phyloP scores from a whole-genome alignment of 1,140 invertebrate species.

The Luehdorfia chinensis region DNA sequence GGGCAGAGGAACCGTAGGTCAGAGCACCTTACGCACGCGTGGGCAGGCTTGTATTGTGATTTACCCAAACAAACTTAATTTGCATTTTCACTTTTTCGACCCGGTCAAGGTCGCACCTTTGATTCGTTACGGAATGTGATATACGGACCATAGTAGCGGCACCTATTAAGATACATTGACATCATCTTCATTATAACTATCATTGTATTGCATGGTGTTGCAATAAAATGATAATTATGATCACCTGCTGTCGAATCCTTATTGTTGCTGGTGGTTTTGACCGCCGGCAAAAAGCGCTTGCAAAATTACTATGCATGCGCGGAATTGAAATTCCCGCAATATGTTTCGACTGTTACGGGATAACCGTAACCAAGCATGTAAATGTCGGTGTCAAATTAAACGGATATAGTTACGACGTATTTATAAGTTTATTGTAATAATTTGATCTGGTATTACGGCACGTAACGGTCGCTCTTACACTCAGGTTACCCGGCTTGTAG shows the following conservation, averaged over 20 bases:
- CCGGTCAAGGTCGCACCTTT: not conserved
- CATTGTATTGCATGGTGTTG: no score
- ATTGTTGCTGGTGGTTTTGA: no score
- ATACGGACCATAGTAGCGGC: no score
- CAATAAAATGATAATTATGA: no score
- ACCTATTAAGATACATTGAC: no score
- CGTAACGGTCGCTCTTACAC: not conserved
- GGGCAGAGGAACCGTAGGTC: constrained; percentile 4
- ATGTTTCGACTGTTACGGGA: no score
- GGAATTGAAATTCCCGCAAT: no score
- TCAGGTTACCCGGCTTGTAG: no score
- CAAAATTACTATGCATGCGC: no score
- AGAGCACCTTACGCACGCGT: constrained; percentile 10
- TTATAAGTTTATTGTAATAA: constrained; percentile 1
- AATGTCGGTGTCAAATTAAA: not conserved
- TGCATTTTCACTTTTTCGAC: constrained; percentile 5
- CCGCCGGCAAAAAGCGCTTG: no score
- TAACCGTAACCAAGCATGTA: not conserved
- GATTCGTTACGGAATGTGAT: not conserved
- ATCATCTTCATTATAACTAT: no score
- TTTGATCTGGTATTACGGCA: constrained; percentile 5
- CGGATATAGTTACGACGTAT: not conserved
- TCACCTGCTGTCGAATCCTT: no score
- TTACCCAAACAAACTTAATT: constrained; percentile 5
- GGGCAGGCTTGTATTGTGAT: constrained; percentile 4